Base-by-base conservation (phyloP, 2,888 invertebrate genomes). In the Lamellibrachia columna region DNA sequence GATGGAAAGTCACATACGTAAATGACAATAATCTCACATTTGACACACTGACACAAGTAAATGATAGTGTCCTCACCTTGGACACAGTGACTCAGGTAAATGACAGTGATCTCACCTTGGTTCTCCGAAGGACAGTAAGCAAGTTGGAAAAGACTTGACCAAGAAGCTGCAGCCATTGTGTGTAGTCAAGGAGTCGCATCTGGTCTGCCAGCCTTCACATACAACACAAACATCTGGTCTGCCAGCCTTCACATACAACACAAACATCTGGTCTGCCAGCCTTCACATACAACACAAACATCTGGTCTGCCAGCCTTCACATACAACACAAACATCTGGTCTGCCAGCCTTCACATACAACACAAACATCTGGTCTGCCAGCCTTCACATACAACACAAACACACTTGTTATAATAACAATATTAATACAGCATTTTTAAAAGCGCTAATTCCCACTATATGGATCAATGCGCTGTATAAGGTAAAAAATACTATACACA, bases 81-180 rank as follows among this genome's bases (percentile, higher is more conserved):
- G 40, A 40, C 40, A 40, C 40, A 40, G 40, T 40, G 40, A 40
- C 40, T 40, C 40, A 40, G 40, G 40, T 40, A 40, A 40, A 40
- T 40, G 40, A 40, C 40, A 40, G 60, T 75, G 75, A 3, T 15
- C 94, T 94, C 95, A 97, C 97, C 96, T 97, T 97, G 52, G 98
- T 98, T 95, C 98, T 97, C 95, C 97, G 97, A 93, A 98, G 97
- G 93, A 98, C 97, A 93, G 97, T 97, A 90, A 97, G 96, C 92
- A 98, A 96, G 91, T 97, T 97, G 90, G 97, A 97, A 92, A 98
- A 97, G 9, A 98, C 97, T 94, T 97, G 97, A 93, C 97, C 97
- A 92, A 98, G 97, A 94, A 98, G 97, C 91, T 97, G 96, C 95
- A 98, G 97, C 97, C 98, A 98, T 96, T 98, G 98, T 95, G 97